Evolutionary conservation across 2,797 vertebrate genomes (phyloP), one percentile per base, ranked within the genome.

Genomic region (Sphaeramia orbicularis): DNA sequence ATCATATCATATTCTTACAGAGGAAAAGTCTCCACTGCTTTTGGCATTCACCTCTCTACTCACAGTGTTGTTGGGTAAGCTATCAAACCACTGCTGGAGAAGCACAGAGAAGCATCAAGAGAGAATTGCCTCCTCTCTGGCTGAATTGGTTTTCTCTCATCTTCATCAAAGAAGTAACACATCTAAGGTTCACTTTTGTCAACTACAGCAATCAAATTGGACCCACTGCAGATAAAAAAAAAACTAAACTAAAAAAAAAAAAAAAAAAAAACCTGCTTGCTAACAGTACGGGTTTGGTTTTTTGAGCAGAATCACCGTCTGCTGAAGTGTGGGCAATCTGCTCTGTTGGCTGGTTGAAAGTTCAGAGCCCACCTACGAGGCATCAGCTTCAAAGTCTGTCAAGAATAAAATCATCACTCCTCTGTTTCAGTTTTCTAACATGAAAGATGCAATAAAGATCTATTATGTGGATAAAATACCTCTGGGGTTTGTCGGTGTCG

Each of bases 121-220:
- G 67, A 77, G 71, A 81, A 74, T 65, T 73, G 72, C 74, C 65
- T 77, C 40, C 62, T 65, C 69, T 56, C 61, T 67, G 72, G 18
- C 42, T 68, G 74, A 64, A 84, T 68, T 81, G 71, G 43, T 74
- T 84, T 78, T 84, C 75, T 86, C 84, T 79, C 70, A 68, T 87
- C 77, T 77, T 82, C 76, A 85, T 85, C 81, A 86, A 76, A 84
- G 76, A 67, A 58, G 52, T 32, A 60, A 48, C 57, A 71, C 45
- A 60, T 73, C 75, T 71, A 37, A 64, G 57, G 37, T 63, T 73
- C 11, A 45, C 67, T 42, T 53, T 62, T 54, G 19, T 38, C 38
- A 54, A 54, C 51, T 45, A n/a, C 51, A 19, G 63, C 52, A 36
- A 60, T 72, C 15, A 37, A 52, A 58, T 48, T 60, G 18, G 27